Conservation (phyloP, 2,797 vertebrate genomes). For the Galagoides demidoff region DNA sequence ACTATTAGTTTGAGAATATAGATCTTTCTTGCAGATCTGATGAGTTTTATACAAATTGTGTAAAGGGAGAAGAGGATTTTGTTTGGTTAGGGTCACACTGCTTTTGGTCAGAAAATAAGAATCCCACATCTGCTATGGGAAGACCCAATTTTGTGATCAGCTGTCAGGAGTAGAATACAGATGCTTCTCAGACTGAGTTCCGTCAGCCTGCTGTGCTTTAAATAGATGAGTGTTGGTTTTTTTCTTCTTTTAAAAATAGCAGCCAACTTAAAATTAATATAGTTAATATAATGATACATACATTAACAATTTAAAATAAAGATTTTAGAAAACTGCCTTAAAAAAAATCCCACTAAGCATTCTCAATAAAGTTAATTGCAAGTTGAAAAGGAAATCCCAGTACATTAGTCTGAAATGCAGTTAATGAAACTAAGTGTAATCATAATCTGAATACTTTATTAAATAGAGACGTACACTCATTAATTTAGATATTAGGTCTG, state of each 20-base stretch:
- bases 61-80: background rate
- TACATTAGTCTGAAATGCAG: constrained; percentile 74
- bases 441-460: constrained; percentile 76
- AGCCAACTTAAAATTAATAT: constrained; percentile 76
- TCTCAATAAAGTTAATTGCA: constrained; percentile 84
- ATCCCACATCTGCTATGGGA: background rate
- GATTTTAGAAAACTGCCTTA: constrained; percentile 74
- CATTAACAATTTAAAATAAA: constrained; percentile 76
- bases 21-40: background rate
- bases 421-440: constrained; percentile 78
- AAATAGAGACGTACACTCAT: constrained; percentile 68
- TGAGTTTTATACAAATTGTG: background rate
- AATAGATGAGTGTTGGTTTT: constrained; percentile 76
- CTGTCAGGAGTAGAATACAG: constrained; percentile 6
- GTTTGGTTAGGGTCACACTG: background rate
- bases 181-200: constrained; percentile 55
- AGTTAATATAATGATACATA: constrained; percentile 79
- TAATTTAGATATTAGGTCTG: constrained; percentile 59
- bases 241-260: constrained; percentile 75
- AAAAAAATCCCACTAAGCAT: constrained; percentile 79
- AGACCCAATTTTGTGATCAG: constrained; percentile 31
- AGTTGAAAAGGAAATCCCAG: constrained; percentile 79
- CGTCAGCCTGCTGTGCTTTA: constrained; percentile 54
- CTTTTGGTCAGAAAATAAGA: constrained; percentile 52
- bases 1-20: background rate